phyloP scores from a whole-genome alignment of 2,113 vertebrate genomes.

The Synchiropus splendidus region DNA sequence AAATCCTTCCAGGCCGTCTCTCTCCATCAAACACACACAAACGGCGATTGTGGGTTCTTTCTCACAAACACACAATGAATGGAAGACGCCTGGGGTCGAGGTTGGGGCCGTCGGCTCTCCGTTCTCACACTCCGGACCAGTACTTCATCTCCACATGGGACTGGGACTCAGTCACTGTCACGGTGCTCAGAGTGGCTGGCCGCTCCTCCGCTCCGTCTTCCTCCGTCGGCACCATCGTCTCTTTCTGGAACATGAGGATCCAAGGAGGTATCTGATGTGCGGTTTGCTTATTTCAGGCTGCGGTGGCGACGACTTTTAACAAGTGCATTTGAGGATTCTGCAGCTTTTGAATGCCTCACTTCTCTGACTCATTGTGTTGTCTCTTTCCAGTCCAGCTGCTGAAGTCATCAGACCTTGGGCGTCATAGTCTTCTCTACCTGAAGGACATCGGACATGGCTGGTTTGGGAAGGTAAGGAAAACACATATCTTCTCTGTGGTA shows the following conservation, averaged over 20 bases:
- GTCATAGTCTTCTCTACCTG: constrained; percentile 89
- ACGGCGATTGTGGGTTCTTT: constrained; percentile 25
- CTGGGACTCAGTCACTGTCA: constrained; percentile 20
- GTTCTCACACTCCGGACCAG: constrained; percentile 55
- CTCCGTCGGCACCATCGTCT: constrained; percentile 11
- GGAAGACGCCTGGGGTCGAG: constrained; percentile 40
- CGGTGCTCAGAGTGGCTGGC: constrained; percentile 40
- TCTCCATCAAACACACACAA: constrained; percentile 21
- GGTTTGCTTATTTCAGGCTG: constrained; percentile 5
- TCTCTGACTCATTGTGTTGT: constrained; percentile 4
- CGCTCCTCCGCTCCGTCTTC: constrained; percentile 27
- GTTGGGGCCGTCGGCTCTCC: constrained; percentile 35
- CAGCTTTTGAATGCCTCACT: neutral
- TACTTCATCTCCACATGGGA: constrained; percentile 24
- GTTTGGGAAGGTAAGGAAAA: constrained; percentile 84
- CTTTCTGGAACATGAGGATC: constrained; percentile 44
- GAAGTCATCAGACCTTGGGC: constrained; percentile 82
- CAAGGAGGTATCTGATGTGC: constrained; percentile 60
- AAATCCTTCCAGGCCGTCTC: constrained; percentile 46
- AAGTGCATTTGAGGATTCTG: neutral
- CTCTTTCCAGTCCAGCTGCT: constrained; percentile 80
- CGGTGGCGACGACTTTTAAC: neutral
- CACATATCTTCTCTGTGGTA: neutral
- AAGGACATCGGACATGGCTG: constrained; percentile 92
- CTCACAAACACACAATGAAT: constrained; percentile 40